phyloP scores from a whole-genome alignment of 2,113 vertebrate species.

The Chaetura pelagica region DNA sequence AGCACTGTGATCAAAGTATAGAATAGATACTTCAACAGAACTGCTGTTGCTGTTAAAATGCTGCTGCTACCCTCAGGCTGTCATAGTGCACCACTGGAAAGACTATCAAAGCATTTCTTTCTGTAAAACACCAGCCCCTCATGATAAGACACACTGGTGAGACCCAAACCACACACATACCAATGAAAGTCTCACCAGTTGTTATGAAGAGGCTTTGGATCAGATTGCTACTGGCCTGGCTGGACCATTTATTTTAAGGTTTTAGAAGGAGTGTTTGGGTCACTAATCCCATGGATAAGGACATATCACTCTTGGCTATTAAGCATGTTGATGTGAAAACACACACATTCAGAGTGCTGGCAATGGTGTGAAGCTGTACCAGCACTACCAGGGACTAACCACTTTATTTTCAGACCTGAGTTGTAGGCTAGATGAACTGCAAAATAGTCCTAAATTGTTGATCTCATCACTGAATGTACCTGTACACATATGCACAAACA shows the following conservation, averaged over 20 bases:
- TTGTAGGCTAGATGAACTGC: neutral
- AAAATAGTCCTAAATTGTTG: neutral
- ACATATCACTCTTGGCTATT: neutral
- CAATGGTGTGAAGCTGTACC: neutral
- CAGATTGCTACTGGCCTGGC: neutral
- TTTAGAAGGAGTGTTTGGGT: neutral
- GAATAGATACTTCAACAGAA: neutral
- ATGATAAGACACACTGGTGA: neutral
- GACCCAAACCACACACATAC: neutral
- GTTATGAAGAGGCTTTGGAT: neutral
- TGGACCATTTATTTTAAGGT: neutral
- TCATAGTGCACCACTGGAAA: neutral
- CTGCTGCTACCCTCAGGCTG: neutral
- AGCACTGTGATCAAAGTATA: conserved; percentile 24
- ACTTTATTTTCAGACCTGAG: neutral
- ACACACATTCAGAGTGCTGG: neutral
- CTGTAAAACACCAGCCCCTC: neutral
- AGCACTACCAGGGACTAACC: neutral
- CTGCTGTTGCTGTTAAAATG: conserved; percentile 9
- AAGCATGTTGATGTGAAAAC: neutral
- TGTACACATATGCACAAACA: neutral
- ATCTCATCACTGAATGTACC: neutral
- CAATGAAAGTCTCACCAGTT: neutral
- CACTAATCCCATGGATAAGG: neutral
- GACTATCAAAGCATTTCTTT: neutral